phyloP scores from a whole-genome alignment of 2,888 invertebrate species.

The Allacma fusca region DNA sequence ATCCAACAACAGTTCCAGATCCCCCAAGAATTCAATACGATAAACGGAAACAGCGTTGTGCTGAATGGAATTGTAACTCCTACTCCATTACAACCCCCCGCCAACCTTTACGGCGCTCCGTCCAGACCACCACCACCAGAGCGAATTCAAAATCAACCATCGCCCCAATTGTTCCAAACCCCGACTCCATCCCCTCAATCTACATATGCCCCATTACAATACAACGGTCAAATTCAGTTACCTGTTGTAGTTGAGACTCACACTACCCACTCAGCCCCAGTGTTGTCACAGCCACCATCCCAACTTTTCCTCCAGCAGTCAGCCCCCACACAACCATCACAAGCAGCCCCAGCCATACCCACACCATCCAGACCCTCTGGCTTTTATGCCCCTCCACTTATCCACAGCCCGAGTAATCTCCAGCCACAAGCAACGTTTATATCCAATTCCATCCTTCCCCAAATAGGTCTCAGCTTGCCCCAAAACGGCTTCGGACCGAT shows the following conservation, averaged over 20 bases:
- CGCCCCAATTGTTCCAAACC: constrained; percentile 28
- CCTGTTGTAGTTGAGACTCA: constrained; percentile 38
- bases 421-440: constrained; percentile 31
- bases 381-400: constrained; percentile 24
- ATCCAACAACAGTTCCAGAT: constrained; percentile 3
- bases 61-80: background rate
- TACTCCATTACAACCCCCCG: constrained; percentile 8
- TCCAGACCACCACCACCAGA: constrained; percentile 9
- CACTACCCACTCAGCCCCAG: constrained; percentile 28
- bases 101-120: background rate
- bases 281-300: constrained; percentile 8
- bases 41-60: background rate
- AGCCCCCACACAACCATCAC: constrained; percentile 13
- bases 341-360: constrained; percentile 13
- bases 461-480: background rate
- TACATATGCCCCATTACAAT: constrained; percentile 4
- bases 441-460: constrained; percentile 17
- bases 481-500: background rate
- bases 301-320: constrained; percentile 34
- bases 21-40: too few species aligned
- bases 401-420: background rate
- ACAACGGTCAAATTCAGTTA: constrained; percentile 34
- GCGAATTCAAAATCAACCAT: constrained; percentile 17
- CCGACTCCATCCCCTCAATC: too few species aligned
- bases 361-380: constrained; percentile 38